Percentiles rank a stretch among this genome's conserved stretches.
Conservation (phyloP, 2,888 invertebrate genomes). For the Chrysolina americana region DNA sequence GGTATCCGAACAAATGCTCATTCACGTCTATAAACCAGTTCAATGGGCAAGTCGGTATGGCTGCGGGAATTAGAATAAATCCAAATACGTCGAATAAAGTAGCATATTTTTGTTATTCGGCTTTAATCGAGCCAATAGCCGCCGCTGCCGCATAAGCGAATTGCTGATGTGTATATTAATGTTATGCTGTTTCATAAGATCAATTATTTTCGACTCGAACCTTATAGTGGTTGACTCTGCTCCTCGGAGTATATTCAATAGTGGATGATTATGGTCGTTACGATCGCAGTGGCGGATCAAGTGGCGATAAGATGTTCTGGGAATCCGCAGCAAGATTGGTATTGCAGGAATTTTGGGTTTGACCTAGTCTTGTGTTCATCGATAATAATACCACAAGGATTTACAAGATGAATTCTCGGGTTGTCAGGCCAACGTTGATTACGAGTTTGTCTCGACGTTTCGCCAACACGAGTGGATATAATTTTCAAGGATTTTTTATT, state of each 20-base stretch:
- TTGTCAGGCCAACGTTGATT: too few species aligned
- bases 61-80: constrained; percentile 36
- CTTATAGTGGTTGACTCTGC: constrained; percentile 29
- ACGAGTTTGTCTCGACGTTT: too few species aligned
- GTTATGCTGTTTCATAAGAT: constrained; percentile 37
- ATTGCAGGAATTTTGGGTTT: not conserved
- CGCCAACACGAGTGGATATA: too few species aligned
- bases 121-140: constrained; percentile 36
- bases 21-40: constrained; percentile 30
- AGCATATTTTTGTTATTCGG: constrained; percentile 29
- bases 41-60: constrained; percentile 26
- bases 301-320: not conserved
- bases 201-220: constrained; percentile 37
- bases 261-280: constrained; percentile 16
- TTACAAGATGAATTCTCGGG: too few species aligned
- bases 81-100: constrained; percentile 31
- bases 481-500: too few species aligned
- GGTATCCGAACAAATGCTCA: constrained; percentile 24
- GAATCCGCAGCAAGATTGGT: not conserved
- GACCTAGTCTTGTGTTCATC: too few species aligned
- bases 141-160: constrained; percentile 29
- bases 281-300: not conserved
- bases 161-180: constrained; percentile 43
- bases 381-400: too few species aligned
- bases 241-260: constrained; percentile 24